phyloP scores from a whole-genome alignment of 2,797 vertebrate species.

The Ctenochaetus hawaiiensis region DNA sequence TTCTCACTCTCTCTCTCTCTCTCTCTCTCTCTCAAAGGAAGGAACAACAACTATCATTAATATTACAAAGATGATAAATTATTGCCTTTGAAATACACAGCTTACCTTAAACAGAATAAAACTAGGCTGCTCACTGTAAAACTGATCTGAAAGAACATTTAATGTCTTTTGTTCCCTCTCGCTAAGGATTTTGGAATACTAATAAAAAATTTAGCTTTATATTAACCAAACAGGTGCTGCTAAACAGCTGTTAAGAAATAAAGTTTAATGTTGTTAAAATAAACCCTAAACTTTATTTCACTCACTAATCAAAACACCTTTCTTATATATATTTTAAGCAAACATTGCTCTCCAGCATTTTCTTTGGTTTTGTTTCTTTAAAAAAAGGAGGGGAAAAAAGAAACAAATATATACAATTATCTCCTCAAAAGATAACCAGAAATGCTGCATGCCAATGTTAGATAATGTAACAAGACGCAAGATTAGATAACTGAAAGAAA shows the following conservation, averaged over 20 bases:
- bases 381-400: slow-evolving; percentile 14
- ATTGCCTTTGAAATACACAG: slow-evolving; percentile 39
- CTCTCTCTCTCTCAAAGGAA: slow-evolving; percentile 2
- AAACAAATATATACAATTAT: slow-evolving; percentile 16
- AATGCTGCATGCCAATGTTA: slow-evolving; percentile 5
- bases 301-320: slow-evolving; percentile 61
- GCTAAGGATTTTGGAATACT: slow-evolving; percentile 65
- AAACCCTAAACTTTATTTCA: slow-evolving; percentile 57
- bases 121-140: slow-evolving; percentile 36
- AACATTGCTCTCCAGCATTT: slow-evolving; percentile 18
- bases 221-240: slow-evolving; percentile 66
- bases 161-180: slow-evolving; percentile 60
- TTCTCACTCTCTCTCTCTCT: background rate
- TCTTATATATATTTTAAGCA: slow-evolving; percentile 33
- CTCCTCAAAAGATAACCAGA: slow-evolving; percentile 20
- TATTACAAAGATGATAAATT: slow-evolving; percentile 23
- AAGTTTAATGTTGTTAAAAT: slow-evolving; percentile 78
- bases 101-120: slow-evolving; percentile 49
- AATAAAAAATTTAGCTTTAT: slow-evolving; percentile 75
- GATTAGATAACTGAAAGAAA: background rate
- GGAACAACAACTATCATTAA: slow-evolving; percentile 26
- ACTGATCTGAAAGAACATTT: slow-evolving; percentile 64
- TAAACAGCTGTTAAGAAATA: slow-evolving; percentile 82
- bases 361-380: slow-evolving; percentile 23
- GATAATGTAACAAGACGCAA: slow-evolving; percentile 14